Base-by-base conservation (phyloP, 2,888 invertebrate species). In the Psococerastis gibbosa region DNA sequence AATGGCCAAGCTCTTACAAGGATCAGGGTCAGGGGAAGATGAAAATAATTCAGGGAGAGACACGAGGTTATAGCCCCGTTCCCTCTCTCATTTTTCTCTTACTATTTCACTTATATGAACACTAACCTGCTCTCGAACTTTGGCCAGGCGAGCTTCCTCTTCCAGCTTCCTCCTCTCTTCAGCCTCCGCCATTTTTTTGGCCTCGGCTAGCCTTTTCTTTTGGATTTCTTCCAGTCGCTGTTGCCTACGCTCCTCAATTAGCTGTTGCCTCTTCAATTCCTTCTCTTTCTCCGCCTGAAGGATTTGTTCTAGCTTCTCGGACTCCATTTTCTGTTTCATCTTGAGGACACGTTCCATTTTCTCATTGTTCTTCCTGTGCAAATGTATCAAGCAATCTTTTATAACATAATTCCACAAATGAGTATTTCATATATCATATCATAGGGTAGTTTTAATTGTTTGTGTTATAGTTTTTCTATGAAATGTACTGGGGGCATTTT, bases 241-340 rank as follows among this genome's bases (percentile, higher is more conserved):
- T n/a, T 18, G 17, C 22, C 11, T 20, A n/a, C 38, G 15, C 22
- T 38, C 38, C 20, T 38, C 4, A 4, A 38, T 5, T 13, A 38
- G 6, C 22, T 18, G 5, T 11, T 38, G 15, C 17, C 18, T 16
- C 38, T 38, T 38, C 18, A 20, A 13, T 38, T 38, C 38, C 20
- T 38, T 38, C 20, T 38, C 38, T 18, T 38, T 38, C 11, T 38
- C 38, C 38, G 38, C 4, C 22, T 38, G 38, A 15, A 38, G 17
- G 5, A 38, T 5, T 9, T 38, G 17, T 3, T 38, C 22, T 6
- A 18, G 38, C 6, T 18, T 38, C 22, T 38, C 18, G 5, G 3
- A 3, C 20, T 38, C 38, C 6, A 38, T 5, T 38, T 38, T 38
- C 20, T 15, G 17, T 38, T 11, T 15, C n/a, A n/a, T 13, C 11